These are phyloP conservation scores for Cybosia mesomella DNA, from an alignment of 2,888 invertebrate genomes.

Conservation along the genomic window DNA sequence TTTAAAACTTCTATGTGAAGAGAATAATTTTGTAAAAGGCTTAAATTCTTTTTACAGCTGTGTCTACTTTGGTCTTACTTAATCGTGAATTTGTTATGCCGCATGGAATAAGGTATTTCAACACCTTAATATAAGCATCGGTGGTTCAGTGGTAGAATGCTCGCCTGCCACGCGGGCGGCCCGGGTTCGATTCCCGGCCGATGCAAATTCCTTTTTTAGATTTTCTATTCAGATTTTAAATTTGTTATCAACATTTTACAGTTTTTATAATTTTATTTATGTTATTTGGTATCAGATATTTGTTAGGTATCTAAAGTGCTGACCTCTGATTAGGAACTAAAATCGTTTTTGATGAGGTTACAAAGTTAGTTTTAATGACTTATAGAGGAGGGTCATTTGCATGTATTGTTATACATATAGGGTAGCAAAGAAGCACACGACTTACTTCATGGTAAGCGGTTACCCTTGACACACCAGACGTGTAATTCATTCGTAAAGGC, in stretches of 20 bases:
- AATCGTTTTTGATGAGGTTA: not conserved
- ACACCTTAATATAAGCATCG: conserved; percentile 69
- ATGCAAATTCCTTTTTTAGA: conserved; percentile 70
- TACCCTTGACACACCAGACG: too few relatives aligned
- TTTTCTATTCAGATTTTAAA: not conserved
- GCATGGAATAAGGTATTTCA: not conserved
- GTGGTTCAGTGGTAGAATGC: conserved; percentile 88
- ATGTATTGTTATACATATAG: too few relatives aligned
- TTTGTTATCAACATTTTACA: not conserved
- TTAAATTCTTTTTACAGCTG: conserved; percentile 25
- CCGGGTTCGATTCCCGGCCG: conserved; percentile 86
- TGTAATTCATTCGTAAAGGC: too few relatives aligned
- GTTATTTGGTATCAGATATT: too few relatives aligned
- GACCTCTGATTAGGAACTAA: not conserved
- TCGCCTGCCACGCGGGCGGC: conserved; percentile 87
- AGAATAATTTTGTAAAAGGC: conserved; percentile 16
- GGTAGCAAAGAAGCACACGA: too few relatives aligned
- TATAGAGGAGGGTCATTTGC: not conserved
- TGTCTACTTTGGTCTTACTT: conserved; percentile 12
- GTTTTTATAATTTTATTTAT: not conserved
- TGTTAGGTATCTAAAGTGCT: too few relatives aligned
- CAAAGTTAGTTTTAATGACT: not conserved
- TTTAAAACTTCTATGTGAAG: not conserved
- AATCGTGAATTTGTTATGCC: not conserved
- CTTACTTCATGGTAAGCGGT: too few relatives aligned